Percentiles rank a stretch among this genome's conserved stretches.
phyloP scores from a whole-genome alignment of 2,888 invertebrate genomes.

The Lasioglossum morio region DNA sequence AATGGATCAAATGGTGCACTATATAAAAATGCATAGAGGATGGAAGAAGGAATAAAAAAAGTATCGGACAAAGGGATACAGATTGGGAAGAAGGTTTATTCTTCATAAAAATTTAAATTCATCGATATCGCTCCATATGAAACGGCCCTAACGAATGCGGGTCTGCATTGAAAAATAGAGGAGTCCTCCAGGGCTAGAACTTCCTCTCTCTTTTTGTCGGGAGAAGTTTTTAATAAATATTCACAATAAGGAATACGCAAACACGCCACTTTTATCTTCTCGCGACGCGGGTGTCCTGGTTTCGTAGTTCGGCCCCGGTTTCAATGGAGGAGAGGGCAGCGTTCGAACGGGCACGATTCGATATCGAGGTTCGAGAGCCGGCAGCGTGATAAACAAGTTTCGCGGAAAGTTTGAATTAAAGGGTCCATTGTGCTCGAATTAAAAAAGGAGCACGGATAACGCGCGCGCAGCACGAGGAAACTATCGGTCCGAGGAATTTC shows the following conservation, averaged over 20 bases:
- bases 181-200: neutral
- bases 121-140: neutral
- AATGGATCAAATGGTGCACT: neutral
- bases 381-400: constrained; percentile 17
- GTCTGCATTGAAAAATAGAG: neutral
- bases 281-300: neutral
- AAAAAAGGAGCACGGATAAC: neutral
- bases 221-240: constrained; percentile 4
- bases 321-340: neutral
- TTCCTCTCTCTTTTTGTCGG: neutral
- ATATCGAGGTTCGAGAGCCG: neutral
- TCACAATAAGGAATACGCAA: constrained; percentile 5
- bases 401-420: constrained; percentile 9
- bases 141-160: neutral
- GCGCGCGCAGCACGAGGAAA: neutral
- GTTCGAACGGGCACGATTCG: constrained; percentile 3
- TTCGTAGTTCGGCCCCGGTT: neutral
- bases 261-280: neutral
- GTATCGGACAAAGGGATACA: neutral
- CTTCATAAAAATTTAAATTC: neutral
- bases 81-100: neutral
- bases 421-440: neutral
- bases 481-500: neutral
- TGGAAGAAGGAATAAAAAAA: neutral
- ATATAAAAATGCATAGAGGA: neutral